phyloP scores from a whole-genome alignment of 2,888 invertebrate genomes.

The Melieria crassipennis region DNA sequence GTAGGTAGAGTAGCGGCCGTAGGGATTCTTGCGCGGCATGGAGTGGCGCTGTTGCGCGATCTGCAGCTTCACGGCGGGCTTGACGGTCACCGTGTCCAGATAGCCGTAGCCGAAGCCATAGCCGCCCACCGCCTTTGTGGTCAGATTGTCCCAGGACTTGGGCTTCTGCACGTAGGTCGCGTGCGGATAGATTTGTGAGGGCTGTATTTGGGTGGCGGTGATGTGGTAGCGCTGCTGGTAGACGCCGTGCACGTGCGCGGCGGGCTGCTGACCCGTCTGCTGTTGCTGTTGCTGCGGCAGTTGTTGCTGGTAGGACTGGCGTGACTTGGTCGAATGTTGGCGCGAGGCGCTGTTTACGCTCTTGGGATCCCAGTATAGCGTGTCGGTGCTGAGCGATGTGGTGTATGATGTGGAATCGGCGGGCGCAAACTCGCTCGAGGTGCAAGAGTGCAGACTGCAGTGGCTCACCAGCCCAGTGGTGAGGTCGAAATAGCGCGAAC shows the following conservation, averaged over 20 bases:
- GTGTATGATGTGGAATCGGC: slow-evolving; percentile 84
- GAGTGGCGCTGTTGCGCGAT: slow-evolving; percentile 67
- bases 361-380: slow-evolving; percentile 82
- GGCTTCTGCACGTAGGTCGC: slow-evolving; percentile 74
- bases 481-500: slow-evolving; percentile 73
- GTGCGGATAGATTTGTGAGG: slow-evolving; percentile 64
- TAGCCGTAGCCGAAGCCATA: slow-evolving; percentile 90
- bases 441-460: slow-evolving; percentile 84
- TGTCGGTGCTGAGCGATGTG: slow-evolving; percentile 86
- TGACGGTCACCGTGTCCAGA: slow-evolving; percentile 72
- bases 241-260: slow-evolving; percentile 63
- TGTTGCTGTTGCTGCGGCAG: slow-evolving; percentile 63
- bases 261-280: slow-evolving; percentile 57
- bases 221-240: slow-evolving; percentile 63
- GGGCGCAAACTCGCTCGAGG: slow-evolving; percentile 76
- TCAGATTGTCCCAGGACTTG: slow-evolving; percentile 90
- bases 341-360: slow-evolving; percentile 60
- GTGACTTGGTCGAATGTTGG: slow-evolving; percentile 72
- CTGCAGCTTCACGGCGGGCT: slow-evolving; percentile 66
- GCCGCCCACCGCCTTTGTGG: slow-evolving; percentile 85
- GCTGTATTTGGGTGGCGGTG: slow-evolving; percentile 64
- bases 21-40: slow-evolving; percentile 65
- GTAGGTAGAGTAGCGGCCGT: slow-evolving; percentile 64
- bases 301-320: slow-evolving; percentile 66
- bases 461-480: slow-evolving; percentile 79